A percentile compares a stretch with the other conserved stretches of the same genome.
These are phyloP conservation scores for Antennarius striatus DNA, from an alignment of 2,113 vertebrate genomes.

Conservation along the genomic window DNA sequence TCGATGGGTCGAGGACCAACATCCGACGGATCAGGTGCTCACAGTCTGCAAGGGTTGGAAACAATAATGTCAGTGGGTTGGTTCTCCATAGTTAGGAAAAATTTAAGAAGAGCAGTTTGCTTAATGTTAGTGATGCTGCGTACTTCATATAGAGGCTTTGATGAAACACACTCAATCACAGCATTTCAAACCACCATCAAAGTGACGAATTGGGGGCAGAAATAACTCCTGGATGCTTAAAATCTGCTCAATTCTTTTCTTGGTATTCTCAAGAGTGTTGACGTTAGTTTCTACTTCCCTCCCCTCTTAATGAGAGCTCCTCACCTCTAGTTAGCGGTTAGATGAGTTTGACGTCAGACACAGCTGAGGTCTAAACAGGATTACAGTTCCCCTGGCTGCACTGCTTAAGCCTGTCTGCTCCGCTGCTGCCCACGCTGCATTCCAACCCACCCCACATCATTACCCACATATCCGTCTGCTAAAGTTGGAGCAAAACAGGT, in stretches of 20 bases:
- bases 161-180: too few relatives aligned
- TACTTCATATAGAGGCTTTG: too few relatives aligned
- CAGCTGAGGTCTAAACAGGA: slow-evolving; percentile 77
- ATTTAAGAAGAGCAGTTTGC: too few relatives aligned
- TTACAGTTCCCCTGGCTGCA: slow-evolving; percentile 67
- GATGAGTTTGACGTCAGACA: slow-evolving; percentile 77
- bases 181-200: too few relatives aligned
- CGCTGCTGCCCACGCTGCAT: slow-evolving; percentile 54
- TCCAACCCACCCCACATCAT: slow-evolving; percentile 53
- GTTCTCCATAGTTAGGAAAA: too few relatives aligned
- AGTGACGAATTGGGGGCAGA: too few relatives aligned
- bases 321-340: slow-evolving; percentile 64
- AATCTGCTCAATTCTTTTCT: slow-evolving; percentile 26
- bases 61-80: slow-evolving; percentile 6
- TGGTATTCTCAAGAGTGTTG: slow-evolving; percentile 20
- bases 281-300: slow-evolving; percentile 31
- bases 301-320: slow-evolving; percentile 61
- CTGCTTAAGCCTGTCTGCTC: slow-evolving; percentile 49
- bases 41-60: slow-evolving; percentile 82
- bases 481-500: background rate
- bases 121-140: too few relatives aligned
- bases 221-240: slow-evolving; percentile 3
- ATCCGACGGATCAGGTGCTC: slow-evolving; percentile 97
- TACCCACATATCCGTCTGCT: slow-evolving; percentile 32
- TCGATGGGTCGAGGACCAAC: slow-evolving; percentile 95